Conservation (phyloP, 2,797 vertebrate genomes). For the Parauchenoglanis punctatus region DNA sequence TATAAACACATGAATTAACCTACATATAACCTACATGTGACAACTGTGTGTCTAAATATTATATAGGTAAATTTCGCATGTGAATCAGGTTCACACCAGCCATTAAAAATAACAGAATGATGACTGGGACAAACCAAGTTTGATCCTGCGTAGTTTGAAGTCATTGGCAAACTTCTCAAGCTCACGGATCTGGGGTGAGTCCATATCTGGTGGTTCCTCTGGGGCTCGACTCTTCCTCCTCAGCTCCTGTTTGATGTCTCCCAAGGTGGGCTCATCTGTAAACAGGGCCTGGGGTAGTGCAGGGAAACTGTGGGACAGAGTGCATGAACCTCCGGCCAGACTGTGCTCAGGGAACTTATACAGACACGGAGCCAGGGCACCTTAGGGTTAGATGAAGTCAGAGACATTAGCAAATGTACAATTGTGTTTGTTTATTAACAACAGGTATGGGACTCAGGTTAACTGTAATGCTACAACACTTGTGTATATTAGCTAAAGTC, state of each 20-base stretch:
- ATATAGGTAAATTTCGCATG: not conserved
- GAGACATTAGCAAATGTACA: not conserved
- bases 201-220: constrained; percentile 89
- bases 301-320: constrained; percentile 85
- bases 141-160: constrained; percentile 96
- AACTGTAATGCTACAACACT: not conserved
- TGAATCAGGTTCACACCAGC: not conserved
- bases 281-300: constrained; percentile 87
- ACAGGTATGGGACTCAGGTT: not conserved
- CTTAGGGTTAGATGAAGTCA: constrained; percentile 64
- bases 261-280: constrained; percentile 77
- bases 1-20: not conserved
- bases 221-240: constrained; percentile 83
- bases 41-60: not conserved
- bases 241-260: constrained; percentile 88
- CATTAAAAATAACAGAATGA: not conserved
- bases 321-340: constrained; percentile 80
- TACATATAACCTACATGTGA: not conserved
- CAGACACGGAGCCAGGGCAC: constrained; percentile 89
- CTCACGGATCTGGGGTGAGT: constrained; percentile 95
- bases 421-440: constrained; percentile 29
- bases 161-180: constrained; percentile 97
- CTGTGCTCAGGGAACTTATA: constrained; percentile 95
- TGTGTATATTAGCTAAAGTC: not conserved
- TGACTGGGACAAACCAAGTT: constrained; percentile 79